Evolutionary conservation across 1,140 invertebrate species (phyloP), one percentile per base, ranked within the genome.

Genomic region (Aphelinus atriplicis): DNA sequence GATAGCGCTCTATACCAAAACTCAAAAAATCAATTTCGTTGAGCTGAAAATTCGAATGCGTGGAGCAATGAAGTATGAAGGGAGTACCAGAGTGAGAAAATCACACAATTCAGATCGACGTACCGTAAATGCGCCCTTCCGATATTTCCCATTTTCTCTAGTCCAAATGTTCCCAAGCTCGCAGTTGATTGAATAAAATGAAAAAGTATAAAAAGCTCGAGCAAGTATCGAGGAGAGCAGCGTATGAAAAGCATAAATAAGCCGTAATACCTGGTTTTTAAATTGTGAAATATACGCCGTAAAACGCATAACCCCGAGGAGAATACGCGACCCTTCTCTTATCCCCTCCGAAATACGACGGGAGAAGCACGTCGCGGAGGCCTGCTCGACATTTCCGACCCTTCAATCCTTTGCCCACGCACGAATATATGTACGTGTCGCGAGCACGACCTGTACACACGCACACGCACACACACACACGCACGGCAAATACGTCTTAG

Each of bases 381-480:
- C 56, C 67, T 26, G 26, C 26, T 26, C 26, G 26, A 26, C 26
- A 26, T 68, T 6, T 48, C 46, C 56, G 43, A 60, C 56, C 56
- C 58, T 70, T 70, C 68, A 10, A 51, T 45, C 78, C 73, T 74
- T 73, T 60, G 10, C 56, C 57, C 58, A 47, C 7, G 51, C 72
- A 77, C 74, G 77, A 74, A 76, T 73, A 75, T 71, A 79, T 70
- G 50, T 46, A 61, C 57, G 51, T 69, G 66, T 26, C 26, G 26
- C 26, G 26, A 26, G 26, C 26, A 26, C 26, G 26, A 26, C 26
- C 26, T 26, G 26, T 42, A 77, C 72, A 73, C 73, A 77, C 77
- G 69, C 61, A 75, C 79, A 78, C 79, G 77, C 77, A 74, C n/a
- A 69, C 63, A 65, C 26, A 26, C 77, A 78, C 78, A 77, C 81